A percentile compares a stretch with the other conserved stretches of the same genome.
phyloP scores from a whole-genome alignment of 2,888 invertebrate species.

The Eristalinus aeneus region DNA sequence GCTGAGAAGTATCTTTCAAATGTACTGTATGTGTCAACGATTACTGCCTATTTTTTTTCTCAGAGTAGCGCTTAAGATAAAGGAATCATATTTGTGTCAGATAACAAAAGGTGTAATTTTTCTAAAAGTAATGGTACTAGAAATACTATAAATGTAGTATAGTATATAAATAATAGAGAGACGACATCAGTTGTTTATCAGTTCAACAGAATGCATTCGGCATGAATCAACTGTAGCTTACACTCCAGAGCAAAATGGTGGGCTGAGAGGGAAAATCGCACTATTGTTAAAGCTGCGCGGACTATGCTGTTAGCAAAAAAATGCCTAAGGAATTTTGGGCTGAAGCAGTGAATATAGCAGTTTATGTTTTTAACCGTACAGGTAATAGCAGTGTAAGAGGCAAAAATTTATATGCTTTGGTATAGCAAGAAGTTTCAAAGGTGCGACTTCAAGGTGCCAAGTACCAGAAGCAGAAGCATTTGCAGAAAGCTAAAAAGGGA shows the following conservation, averaged over 20 bases:
- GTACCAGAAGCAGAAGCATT: conserved; percentile 75
- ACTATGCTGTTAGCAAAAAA: conserved; percentile 24
- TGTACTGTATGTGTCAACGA: conserved; percentile 67
- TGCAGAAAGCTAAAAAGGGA: conserved; percentile 73
- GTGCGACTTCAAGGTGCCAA: conserved; percentile 25
- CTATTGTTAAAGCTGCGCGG: conserved; percentile 32
- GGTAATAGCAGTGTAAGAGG: conserved; percentile 10
- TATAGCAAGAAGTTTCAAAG: too few species aligned
- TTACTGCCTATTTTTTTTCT: conserved; percentile 71
- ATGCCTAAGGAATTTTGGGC: too few species aligned
- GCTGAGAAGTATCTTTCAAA: conserved; percentile 53
- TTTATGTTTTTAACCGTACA: conserved; percentile 23
- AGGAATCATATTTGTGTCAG: conserved; percentile 33
- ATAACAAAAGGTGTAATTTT: conserved; percentile 6
- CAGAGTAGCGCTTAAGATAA: conserved; percentile 63
- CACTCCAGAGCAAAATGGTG: conserved; percentile 35
- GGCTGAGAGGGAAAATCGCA: conserved; percentile 32
- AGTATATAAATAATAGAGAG: too few species aligned
- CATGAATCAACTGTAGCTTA: conserved; percentile 38
- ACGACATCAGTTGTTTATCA: conserved; percentile 7
- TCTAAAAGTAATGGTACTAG: background rate
- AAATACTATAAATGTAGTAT: too few species aligned
- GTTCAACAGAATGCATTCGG: background rate
- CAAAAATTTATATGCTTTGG: conserved; percentile 5
- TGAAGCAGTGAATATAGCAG: conserved; percentile 25